A percentile compares a stretch with the other conserved stretches of the same genome.
phyloP scores from a whole-genome alignment of 2,797 vertebrate genomes.

The Sorex maritimensis region DNA sequence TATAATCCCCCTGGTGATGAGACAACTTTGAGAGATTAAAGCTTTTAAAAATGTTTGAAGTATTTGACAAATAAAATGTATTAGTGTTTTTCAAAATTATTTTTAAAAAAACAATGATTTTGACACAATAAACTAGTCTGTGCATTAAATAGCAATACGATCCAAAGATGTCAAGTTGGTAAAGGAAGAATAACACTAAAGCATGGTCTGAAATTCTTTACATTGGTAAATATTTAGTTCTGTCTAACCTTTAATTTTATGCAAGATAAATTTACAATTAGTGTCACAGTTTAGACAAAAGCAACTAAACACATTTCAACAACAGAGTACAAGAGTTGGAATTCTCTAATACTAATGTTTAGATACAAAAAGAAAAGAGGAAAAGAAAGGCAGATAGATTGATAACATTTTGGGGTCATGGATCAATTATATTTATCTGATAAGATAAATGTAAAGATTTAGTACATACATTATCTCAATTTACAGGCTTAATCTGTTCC shows the following conservation, averaged over 20 bases:
- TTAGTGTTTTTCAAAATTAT: slow-evolving; percentile 67
- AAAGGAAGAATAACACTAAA: slow-evolving; percentile 45
- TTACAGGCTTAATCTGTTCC: neutral
- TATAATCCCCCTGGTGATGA: neutral
- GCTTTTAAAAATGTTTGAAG: slow-evolving; percentile 8
- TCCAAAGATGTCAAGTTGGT: slow-evolving; percentile 35
- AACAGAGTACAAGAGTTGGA: slow-evolving; percentile 5
- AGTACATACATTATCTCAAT: slow-evolving; percentile 42
- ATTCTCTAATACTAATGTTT: neutral
- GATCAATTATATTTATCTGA: slow-evolving; percentile 70
- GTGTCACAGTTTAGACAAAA: slow-evolving; percentile 38
- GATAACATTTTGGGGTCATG: slow-evolving; percentile 42
- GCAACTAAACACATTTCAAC: neutral
- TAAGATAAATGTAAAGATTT: slow-evolving; percentile 65
- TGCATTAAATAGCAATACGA: slow-evolving; percentile 62
- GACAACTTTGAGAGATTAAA: slow-evolving; percentile 51
- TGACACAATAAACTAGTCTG: slow-evolving; percentile 54
- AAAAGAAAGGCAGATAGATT: slow-evolving; percentile 58
- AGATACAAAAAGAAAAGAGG: slow-evolving; percentile 35
- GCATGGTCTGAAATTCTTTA: slow-evolving; percentile 56
- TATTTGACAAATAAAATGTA: slow-evolving; percentile 65
- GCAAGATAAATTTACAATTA: slow-evolving; percentile 43
- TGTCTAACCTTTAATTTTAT: slow-evolving; percentile 61
- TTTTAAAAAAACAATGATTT: slow-evolving; percentile 43
- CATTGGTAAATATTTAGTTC: slow-evolving; percentile 34